Percentiles rank a stretch among this genome's conserved stretches.
Evolutionary conservation across 2,113 vertebrate species (phyloP).

Genomic region (Taurulus bubalis): DNA sequence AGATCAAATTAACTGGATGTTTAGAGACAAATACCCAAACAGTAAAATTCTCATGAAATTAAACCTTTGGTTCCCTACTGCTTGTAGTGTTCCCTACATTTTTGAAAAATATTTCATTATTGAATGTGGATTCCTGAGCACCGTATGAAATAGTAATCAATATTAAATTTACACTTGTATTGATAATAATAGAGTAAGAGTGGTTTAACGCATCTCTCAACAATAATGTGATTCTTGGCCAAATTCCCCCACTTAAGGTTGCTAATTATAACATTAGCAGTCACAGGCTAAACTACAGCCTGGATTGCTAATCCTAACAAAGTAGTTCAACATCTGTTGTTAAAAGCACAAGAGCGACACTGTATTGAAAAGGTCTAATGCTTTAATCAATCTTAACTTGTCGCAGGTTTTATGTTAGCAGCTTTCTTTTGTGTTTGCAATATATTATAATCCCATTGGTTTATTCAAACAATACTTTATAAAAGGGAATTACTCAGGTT

Average conservation of each 20-base stretch:
- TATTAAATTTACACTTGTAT: not conserved
- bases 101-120: not conserved
- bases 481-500: constrained; percentile 13
- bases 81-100: not conserved
- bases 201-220: not conserved
- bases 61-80: not conserved
- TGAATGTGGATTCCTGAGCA: not conserved
- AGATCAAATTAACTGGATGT: constrained; percentile 3
- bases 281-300: not conserved
- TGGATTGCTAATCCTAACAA: not conserved
- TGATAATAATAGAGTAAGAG: constrained; percentile 1
- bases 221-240: not conserved
- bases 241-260: constrained; percentile 15
- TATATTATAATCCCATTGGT: constrained; percentile 4
- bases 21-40: not conserved
- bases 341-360: not conserved
- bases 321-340: not conserved
- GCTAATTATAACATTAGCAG: constrained; percentile 20
- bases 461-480: constrained; percentile 3
- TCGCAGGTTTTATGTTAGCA: not conserved
- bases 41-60: not conserved
- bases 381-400: not conserved
- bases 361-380: not conserved
- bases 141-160: not conserved
- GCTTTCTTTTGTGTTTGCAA: constrained; percentile 35